Percentiles rank a stretch among this genome's conserved stretches.
These are phyloP conservation scores for Lycaena phlaeas DNA, from an alignment of 2,888 invertebrate species.

Conservation along the genomic window DNA sequence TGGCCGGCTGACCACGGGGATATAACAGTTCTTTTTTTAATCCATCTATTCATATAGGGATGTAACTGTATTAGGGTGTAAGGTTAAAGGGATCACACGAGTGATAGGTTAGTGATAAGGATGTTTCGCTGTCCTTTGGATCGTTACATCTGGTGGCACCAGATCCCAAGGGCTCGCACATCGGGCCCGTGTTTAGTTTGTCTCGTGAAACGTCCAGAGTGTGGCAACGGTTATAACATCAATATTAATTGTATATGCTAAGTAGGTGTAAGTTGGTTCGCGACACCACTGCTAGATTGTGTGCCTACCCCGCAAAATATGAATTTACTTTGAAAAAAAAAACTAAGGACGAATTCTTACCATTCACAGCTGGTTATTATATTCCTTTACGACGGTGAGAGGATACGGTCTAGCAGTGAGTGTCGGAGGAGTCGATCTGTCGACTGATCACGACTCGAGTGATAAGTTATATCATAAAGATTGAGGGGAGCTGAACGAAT, in stretches of 20 bases:
- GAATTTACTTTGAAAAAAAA: too few species aligned
- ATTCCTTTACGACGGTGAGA: too few species aligned
- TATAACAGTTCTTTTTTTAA: background rate
- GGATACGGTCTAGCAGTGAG: background rate
- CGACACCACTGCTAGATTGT: background rate
- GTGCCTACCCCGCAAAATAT: too few species aligned
- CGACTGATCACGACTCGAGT: constrained; percentile 20
- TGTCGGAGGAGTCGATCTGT: background rate
- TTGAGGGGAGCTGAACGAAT: constrained; percentile 48
- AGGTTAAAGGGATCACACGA: constrained; percentile 63
- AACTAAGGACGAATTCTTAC: too few species aligned
- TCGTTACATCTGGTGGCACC: constrained; percentile 6
- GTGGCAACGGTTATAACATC: constrained; percentile 17
- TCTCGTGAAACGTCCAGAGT: constrained; percentile 19
- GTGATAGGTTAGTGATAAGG: constrained; percentile 14
- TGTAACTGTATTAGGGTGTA: constrained; percentile 36
- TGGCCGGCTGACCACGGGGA: constrained; percentile 15
- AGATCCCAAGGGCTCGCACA: background rate
- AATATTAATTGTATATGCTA: constrained; percentile 19
- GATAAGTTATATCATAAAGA: constrained; percentile 49
- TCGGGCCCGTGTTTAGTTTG: background rate
- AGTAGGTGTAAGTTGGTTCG: constrained; percentile 20
- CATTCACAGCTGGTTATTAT: too few species aligned
- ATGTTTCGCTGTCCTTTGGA: constrained; percentile 9
- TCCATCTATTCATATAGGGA: background rate